Percentiles rank a stretch among this genome's conserved stretches.
Evolutionary conservation across 2,113 vertebrate species (phyloP).

Genomic region (Paradisaea rubra): DNA sequence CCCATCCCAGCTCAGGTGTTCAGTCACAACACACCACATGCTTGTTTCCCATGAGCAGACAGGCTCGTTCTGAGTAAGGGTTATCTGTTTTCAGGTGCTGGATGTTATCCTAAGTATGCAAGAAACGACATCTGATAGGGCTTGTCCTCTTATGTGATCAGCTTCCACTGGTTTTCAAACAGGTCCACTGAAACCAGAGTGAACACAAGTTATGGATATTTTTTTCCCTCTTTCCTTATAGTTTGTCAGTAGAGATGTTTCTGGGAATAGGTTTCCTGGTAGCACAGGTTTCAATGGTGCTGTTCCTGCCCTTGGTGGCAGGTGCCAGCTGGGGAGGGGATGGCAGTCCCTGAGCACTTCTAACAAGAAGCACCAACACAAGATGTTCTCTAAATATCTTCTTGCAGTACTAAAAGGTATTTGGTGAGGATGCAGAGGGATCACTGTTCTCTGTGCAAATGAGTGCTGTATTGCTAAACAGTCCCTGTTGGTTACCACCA

Average conservation of each 20-base stretch:
- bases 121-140: background rate
- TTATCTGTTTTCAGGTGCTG: background rate
- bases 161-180: background rate
- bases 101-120: background rate
- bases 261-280: background rate
- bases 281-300: background rate
- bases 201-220: background rate
- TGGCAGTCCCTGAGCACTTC: rapidly evolving
- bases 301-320: background rate
- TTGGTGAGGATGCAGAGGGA: background rate
- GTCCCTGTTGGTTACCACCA: too few relatives aligned
- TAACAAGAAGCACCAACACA: background rate
- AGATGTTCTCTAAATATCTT: background rate
- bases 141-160: background rate
- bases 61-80: background rate
- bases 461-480: background rate
- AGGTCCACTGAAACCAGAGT: background rate
- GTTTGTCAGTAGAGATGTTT: background rate
- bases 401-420: background rate
- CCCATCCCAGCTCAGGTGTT: background rate
- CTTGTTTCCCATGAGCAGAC: background rate
- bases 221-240: rapidly evolving
- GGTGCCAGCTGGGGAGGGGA: background rate
- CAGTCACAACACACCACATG: background rate
- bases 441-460: background rate